A percentile compares a stretch with the other conserved stretches of the same genome.
Conservation (phyloP, 1,140 invertebrate genomes). For the Saccostrea echinata region DNA sequence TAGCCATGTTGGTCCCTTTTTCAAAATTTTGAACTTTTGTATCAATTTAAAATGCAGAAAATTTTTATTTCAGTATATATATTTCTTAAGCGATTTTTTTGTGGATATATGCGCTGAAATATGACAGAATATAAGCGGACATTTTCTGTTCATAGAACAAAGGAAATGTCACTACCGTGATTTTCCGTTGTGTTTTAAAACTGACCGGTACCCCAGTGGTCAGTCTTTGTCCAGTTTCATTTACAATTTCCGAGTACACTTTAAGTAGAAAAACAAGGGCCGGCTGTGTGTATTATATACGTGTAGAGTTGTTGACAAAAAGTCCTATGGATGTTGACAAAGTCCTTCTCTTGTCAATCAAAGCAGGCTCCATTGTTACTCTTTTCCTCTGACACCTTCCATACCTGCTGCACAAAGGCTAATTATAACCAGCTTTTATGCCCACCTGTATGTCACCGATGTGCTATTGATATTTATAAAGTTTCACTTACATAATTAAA, state of each 20-base stretch:
- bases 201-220: not conserved
- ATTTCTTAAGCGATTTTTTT: too few species aligned
- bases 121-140: not conserved
- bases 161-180: not conserved
- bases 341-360: conserved; percentile 5
- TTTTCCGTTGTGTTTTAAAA: not conserved
- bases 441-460: not conserved
- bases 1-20: too few species aligned
- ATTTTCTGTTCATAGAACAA: not conserved
- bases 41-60: too few species aligned
- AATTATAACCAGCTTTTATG: not conserved
- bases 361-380: not conserved
- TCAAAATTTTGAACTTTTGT: too few species aligned
- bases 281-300: not conserved
- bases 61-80: too few species aligned
- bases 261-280: conserved; percentile 6
- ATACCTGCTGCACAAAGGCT: not conserved
- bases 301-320: conserved; percentile 10
- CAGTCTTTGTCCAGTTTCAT: not conserved
- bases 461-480: conserved; percentile 13
- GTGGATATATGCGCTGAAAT: too few species aligned
- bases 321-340: conserved; percentile 20
- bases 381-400: not conserved
- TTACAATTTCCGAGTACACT: not conserved
- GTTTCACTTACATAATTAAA: conserved; percentile 39